phyloP scores from a whole-genome alignment of 2,888 invertebrate genomes.

The Papilio protenor region DNA sequence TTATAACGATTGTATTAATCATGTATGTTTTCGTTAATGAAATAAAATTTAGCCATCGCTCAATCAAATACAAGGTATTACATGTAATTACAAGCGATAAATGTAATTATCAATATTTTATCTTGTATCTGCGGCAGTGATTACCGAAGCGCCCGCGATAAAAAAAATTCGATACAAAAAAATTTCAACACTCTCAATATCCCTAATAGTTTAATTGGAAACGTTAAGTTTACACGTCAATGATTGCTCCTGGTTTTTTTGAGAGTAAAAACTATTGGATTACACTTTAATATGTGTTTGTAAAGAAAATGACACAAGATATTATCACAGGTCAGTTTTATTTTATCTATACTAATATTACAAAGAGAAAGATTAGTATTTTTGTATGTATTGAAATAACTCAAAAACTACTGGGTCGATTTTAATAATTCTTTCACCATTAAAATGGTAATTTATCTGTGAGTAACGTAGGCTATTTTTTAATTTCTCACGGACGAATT shows the following conservation, averaged over 20 bases:
- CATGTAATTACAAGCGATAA: constrained; percentile 57
- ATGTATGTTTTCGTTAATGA: constrained; percentile 39
- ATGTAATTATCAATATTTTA: constrained; percentile 57
- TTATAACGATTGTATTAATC: constrained; percentile 28
- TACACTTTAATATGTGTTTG: not conserved
- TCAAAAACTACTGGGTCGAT: too few relatives aligned
- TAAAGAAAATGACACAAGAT: constrained; percentile 28
- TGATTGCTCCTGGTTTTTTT: constrained; percentile 41
- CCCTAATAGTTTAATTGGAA: constrained; percentile 22
- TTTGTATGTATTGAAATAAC: too few relatives aligned
- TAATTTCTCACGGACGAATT: too few relatives aligned
- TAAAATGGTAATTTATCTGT: too few relatives aligned
- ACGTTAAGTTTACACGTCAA: constrained; percentile 40
- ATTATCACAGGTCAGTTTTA: constrained; percentile 27
- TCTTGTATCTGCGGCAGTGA: constrained; percentile 72
- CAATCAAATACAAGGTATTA: constrained; percentile 56
- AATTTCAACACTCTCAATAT: constrained; percentile 18
- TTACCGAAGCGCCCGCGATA: constrained; percentile 66
- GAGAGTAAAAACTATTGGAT: not conserved
- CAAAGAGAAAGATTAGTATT: too few relatives aligned
- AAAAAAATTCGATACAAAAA: constrained; percentile 35
- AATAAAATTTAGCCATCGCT: constrained; percentile 48
- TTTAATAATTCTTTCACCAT: too few relatives aligned
- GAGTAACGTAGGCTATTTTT: too few relatives aligned
- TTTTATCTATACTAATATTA: not conserved